phyloP scores from a whole-genome alignment of 2,113 vertebrate genomes.

The Seriola quinqueradiata region DNA sequence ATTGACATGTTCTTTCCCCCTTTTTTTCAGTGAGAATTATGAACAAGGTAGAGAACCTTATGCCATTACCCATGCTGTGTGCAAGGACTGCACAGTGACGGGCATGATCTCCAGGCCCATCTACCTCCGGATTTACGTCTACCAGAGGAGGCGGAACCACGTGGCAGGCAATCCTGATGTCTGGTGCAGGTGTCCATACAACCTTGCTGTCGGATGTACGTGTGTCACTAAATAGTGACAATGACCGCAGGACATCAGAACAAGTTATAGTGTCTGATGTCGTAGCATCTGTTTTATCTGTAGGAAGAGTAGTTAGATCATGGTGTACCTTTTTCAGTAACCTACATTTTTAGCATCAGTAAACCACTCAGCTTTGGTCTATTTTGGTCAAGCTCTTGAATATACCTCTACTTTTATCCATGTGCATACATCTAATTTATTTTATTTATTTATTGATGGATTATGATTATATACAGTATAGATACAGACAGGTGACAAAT shows the following conservation, averaged over 20 bases:
- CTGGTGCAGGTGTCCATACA: conserved; percentile 46
- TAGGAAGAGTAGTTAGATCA: neutral
- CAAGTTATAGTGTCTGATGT: neutral
- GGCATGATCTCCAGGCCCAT: neutral
- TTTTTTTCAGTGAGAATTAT: fast-evolving
- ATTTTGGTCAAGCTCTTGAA: neutral
- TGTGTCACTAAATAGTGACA: conserved; percentile 7
- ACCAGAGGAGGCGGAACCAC: fast-evolving
- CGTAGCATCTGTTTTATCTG: too few species aligned
- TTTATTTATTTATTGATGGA: neutral
- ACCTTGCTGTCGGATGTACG: conserved; percentile 61
- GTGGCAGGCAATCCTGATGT: fast-evolving
- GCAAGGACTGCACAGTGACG: fast-evolving
- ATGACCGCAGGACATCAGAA: neutral
- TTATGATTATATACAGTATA: neutral
- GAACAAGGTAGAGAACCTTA: fast-evolving
- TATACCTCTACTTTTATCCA: neutral
- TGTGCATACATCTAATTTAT: neutral
- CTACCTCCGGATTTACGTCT: neutral
- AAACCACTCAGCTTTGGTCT: neutral
- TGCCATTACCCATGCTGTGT: fast-evolving
- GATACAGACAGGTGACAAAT: too few species aligned
- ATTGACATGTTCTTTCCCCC: neutral
- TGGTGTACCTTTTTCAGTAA: neutral
- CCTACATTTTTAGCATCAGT: neutral